phyloP scores from a whole-genome alignment of 2,888 invertebrate species.

The Salpingus planirostris region DNA sequence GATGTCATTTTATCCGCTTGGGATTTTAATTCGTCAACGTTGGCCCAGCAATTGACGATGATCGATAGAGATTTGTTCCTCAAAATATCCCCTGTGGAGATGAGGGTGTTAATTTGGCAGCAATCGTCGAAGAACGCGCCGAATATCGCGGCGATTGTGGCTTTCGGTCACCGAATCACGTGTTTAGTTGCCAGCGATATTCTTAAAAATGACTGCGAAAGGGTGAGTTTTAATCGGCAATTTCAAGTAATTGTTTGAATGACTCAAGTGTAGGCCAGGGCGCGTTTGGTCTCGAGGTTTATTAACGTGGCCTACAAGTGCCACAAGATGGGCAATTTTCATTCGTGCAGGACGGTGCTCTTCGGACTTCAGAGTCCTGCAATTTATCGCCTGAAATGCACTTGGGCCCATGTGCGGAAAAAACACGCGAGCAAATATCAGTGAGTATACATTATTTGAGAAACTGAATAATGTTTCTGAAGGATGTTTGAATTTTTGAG shows the following conservation, averaged over 20 bases:
- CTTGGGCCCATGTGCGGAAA: constrained; percentile 45
- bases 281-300: constrained; percentile 46
- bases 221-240: too few species aligned
- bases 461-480: constrained; percentile 1
- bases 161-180: constrained; percentile 46
- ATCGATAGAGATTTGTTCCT: constrained; percentile 47
- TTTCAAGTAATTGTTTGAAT: too few species aligned
- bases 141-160: constrained; percentile 44
- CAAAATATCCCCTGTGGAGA: constrained; percentile 41
- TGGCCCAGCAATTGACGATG: constrained; percentile 46
- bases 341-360: constrained; percentile 45
- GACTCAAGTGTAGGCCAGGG: constrained; percentile 41
- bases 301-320: constrained; percentile 48
- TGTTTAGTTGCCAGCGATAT: constrained; percentile 46
- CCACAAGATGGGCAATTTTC: constrained; percentile 45
- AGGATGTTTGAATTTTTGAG: constrained; percentile 44
- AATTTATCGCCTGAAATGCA: constrained; percentile 43
- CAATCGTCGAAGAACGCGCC: constrained; percentile 44
- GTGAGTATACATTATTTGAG: constrained; percentile 23
- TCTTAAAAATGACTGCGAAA: constrained; percentile 33
- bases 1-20: constrained; percentile 42
- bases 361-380: constrained; percentile 46
- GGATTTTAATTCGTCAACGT: constrained; percentile 47
- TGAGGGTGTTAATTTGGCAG: constrained; percentile 40
- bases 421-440: constrained; percentile 47